Base-by-base conservation (phyloP, 2,888 invertebrate species). In the Drymonia ruficornis region DNA sequence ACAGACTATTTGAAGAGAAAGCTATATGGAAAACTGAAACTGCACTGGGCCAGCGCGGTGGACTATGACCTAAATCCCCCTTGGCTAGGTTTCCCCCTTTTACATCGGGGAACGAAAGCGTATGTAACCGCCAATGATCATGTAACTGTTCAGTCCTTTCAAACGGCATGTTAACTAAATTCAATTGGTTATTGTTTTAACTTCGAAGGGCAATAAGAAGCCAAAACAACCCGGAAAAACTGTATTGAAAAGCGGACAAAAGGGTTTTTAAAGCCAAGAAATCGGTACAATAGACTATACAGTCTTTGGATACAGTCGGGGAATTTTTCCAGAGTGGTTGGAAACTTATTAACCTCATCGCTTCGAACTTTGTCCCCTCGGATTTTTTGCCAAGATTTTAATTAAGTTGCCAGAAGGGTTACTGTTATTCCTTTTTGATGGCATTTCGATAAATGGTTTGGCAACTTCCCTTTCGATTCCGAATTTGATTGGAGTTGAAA, bases 401-500 rank as follows among this genome's bases (percentile, higher is more conserved):
- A 91, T 90, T 90, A 85, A 89, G 85, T 90, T 84, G 58, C 53
- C 65, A 70, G 78, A 87, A 85, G 88, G 88, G 87, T 86, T 78
- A 78, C 78, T 81, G 81, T 89, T 86, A 88, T 89, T 88, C 81
- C 85, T 86, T 87, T 89, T 89, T 88, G 86, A 91, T 87, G 89
- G 87, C 87, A 87, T 81, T 83, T 49, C 89, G 86, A 91, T 91
- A 86, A 89, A 87, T 86, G 89, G 85, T 87, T 87, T 80, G 70
- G 76, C 76, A 77, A 84, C 83, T 81, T 71, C 56, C 79, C 79
- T 85, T 81, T 72, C 80, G 80, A 83, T 84, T 83, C 81, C 67
- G 75, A 67, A 68, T 76, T 80, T 84, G 83, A 85, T 84, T 84
- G 70, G 76, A 70, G 67, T 65, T 62, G 66, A 67, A 76, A 59